A percentile compares a stretch with the other conserved stretches of the same genome.
Evolutionary conservation across 1,140 invertebrate species (phyloP).

Genomic region (Pollicipes pollicipes): DNA sequence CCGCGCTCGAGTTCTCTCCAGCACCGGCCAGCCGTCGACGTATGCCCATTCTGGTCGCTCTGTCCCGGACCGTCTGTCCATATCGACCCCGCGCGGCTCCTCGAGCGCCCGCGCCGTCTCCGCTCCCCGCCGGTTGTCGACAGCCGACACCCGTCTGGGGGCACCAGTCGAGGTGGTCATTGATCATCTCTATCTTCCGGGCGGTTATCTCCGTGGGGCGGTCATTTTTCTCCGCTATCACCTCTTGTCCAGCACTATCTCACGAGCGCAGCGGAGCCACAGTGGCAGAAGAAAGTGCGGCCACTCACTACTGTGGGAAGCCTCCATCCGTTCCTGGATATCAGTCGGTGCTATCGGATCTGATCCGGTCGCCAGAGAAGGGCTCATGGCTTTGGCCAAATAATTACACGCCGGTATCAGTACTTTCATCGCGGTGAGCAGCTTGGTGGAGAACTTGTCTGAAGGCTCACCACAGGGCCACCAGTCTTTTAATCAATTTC

Average conservation of each 20-base stretch:
- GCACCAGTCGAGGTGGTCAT: not conserved
- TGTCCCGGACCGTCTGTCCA: too few relatives aligned
- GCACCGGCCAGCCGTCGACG: too few relatives aligned
- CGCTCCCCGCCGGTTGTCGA: too few relatives aligned
- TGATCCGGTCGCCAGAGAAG: not conserved
- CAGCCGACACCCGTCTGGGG: too few relatives aligned
- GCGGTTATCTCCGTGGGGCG: not conserved
- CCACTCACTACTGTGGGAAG: not conserved
- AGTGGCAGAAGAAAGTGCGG: not conserved
- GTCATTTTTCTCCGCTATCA: not conserved
- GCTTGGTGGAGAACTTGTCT: too few relatives aligned
- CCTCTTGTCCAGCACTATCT: not conserved
- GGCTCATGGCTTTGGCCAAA: not conserved
- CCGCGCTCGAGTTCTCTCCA: too few relatives aligned
- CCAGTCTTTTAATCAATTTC: too few relatives aligned
- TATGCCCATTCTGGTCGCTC: too few relatives aligned
- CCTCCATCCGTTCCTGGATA: not conserved
- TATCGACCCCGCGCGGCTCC: too few relatives aligned
- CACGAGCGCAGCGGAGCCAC: too few relatives aligned
- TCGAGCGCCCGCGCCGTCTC: too few relatives aligned
- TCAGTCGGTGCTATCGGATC: not conserved
- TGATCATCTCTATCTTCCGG: not conserved
- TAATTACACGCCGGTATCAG: not conserved
- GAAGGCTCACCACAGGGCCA: too few relatives aligned
- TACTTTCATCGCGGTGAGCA: not conserved